A percentile compares a stretch with the other conserved stretches of the same genome.
phyloP scores from a whole-genome alignment of 2,888 invertebrate genomes.

The Limnephilus rhombicus region DNA sequence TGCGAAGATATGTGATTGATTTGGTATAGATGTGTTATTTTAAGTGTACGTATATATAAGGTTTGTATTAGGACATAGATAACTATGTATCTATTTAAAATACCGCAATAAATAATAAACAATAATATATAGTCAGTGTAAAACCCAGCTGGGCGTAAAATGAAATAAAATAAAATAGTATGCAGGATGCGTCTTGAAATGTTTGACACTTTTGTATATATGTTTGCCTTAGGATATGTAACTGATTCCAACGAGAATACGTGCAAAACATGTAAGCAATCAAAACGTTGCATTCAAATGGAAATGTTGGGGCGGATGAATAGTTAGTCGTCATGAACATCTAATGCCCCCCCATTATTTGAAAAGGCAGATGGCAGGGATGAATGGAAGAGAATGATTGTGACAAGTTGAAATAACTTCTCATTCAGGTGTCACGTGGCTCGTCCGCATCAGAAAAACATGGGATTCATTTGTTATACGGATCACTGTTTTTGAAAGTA shows the following conservation, averaged over 20 bases:
- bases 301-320: conserved; percentile 11
- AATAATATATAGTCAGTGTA: no score
- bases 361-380: conserved; percentile 30
- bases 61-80: no score
- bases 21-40: no score
- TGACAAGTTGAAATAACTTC: conserved; percentile 46
- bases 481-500: conserved; percentile 48
- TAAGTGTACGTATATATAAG: no score
- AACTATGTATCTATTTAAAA: no score
- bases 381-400: conserved; percentile 46
- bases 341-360: conserved; percentile 41
- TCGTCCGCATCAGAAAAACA: conserved; percentile 45
- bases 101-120: no score
- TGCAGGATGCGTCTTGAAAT: neutral
- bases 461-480: conserved; percentile 45
- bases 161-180: no score
- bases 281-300: conserved; percentile 15
- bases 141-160: no score
- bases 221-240: neutral
- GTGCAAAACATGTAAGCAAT: neutral
- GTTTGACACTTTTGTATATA: neutral
- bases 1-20: no score
- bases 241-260: neutral
- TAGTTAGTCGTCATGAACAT: conserved; percentile 47
- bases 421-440: conserved; percentile 36